A percentile compares a stretch with the other conserved stretches of the same genome.
phyloP scores from a whole-genome alignment of 2,888 invertebrate genomes.

The Rhopalosiphum nymphaeae region DNA sequence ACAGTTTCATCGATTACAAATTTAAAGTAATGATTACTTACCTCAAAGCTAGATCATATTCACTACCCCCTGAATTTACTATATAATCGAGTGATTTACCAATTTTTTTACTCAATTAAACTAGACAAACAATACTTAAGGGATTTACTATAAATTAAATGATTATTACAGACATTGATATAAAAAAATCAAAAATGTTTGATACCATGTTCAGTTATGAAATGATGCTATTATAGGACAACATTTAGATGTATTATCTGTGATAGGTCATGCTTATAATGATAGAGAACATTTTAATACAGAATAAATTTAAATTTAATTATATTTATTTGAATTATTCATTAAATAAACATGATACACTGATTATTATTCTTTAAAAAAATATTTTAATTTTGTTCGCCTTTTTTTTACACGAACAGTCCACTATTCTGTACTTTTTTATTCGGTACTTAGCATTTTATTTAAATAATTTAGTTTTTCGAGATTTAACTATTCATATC shows the following conservation, averaged over 20 bases:
- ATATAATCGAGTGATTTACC: neutral
- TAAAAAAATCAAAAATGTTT: neutral
- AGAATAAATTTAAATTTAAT: neutral
- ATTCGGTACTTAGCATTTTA: neutral
- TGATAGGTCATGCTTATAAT: neutral
- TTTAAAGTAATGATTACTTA: neutral
- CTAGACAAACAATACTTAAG: neutral
- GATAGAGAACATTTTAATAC: neutral
- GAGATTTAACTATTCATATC: neutral
- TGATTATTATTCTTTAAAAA: neutral
- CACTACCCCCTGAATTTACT: neutral
- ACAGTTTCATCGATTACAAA: neutral
- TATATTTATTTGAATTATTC: slow-evolving; percentile 3
- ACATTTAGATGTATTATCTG: neutral
- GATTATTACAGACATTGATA: neutral
- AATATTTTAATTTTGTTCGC: slow-evolving; percentile 20
- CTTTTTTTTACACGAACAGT: slow-evolving; percentile 10
- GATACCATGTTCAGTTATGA: neutral
- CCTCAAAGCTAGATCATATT: neutral
- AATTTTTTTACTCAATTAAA: neutral
- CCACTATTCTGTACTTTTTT: neutral
- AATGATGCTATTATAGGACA: neutral
- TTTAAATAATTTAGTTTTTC: neutral
- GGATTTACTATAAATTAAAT: neutral
- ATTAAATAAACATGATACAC: neutral